Conservation (phyloP, 1,140 invertebrate species). For the Carposina sasakii region DNA sequence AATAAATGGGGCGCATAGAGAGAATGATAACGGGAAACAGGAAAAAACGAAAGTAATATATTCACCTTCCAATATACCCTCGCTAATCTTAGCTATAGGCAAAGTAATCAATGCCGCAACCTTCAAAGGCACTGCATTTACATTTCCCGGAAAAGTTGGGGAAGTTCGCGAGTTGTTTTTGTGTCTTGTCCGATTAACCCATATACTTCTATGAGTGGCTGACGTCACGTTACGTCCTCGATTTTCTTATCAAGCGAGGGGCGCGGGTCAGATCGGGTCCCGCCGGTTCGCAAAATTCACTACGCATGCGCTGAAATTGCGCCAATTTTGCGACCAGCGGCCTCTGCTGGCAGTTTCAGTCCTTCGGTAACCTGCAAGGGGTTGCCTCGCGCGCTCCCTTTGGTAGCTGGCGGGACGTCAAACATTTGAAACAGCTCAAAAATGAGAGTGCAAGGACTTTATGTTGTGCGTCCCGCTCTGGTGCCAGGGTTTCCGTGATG, state of each 20-base stretch:
- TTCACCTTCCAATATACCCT: neutral
- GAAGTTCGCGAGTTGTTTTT: constrained; percentile 35
- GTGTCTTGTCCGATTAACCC: constrained; percentile 62
- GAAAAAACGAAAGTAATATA: constrained; percentile 9
- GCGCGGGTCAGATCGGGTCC: constrained; percentile 57
- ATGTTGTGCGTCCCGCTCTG: constrained; percentile 7
- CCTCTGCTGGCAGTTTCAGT: constrained; percentile 61
- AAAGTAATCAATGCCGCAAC: too few relatives aligned
- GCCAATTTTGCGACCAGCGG: constrained; percentile 64
- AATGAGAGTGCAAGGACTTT: constrained; percentile 5
- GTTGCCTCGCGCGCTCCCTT: constrained; percentile 46
- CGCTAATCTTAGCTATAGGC: too few relatives aligned
- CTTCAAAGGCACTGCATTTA: too few relatives aligned
- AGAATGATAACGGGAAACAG: constrained; percentile 31
- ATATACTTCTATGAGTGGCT: constrained; percentile 58
- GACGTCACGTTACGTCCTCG: constrained; percentile 68
- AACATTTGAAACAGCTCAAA: constrained; percentile 43
- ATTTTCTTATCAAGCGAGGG: constrained; percentile 66
- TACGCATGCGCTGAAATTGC: constrained; percentile 67
- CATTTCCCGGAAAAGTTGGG: too few relatives aligned
- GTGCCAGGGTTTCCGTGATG: constrained; percentile 16
- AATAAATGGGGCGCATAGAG: constrained; percentile 33
- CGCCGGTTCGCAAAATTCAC: constrained; percentile 50
- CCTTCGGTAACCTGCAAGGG: constrained; percentile 36
- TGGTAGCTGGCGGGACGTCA: constrained; percentile 48